Conservation (phyloP, 1,140 invertebrate species). For the Drosophila burlai region DNA sequence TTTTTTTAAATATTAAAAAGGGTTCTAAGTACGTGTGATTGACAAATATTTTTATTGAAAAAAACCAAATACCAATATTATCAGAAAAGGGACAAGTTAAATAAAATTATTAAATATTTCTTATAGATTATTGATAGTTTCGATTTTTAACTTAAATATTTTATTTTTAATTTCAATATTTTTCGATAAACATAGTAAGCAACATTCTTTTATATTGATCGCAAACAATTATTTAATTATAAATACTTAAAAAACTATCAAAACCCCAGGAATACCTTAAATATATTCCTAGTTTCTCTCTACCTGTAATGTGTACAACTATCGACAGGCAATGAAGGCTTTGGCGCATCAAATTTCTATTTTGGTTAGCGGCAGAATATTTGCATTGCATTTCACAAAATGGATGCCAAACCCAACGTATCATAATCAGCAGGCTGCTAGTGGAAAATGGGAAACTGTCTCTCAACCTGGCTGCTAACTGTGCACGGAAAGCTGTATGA, state of each 20-base stretch:
- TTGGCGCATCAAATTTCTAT: conserved; percentile 31
- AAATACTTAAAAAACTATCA: neutral
- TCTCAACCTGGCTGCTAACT: conserved; percentile 2
- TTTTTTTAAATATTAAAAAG: too few species aligned
- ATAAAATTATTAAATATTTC: too few species aligned
- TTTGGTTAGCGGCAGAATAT: conserved; percentile 67
- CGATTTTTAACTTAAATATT: too few species aligned
- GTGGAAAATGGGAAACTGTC: conserved; percentile 8
- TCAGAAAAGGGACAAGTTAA: too few species aligned
- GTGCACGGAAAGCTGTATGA: conserved; percentile 20
- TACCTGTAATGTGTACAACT: neutral
- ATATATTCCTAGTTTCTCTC: neutral
- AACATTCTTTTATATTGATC: too few species aligned
- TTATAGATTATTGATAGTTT: too few species aligned
- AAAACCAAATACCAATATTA: too few species aligned
- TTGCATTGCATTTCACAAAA: conserved; percentile 28
- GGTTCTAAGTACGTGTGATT: too few species aligned
- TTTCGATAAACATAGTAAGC: too few species aligned
- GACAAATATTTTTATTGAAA: too few species aligned
- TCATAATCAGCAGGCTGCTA: conserved; percentile 17
- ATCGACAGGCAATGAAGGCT: neutral
- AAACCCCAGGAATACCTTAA: fast-evolving
- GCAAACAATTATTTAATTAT: too few species aligned
- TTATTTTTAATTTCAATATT: too few species aligned
- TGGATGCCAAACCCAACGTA: neutral